Percentiles rank a stretch among this genome's conserved stretches.
These are phyloP conservation scores for Caenorhabditis auriculariae DNA, from an alignment of 2,888 invertebrate genomes.

Conservation along the genomic window DNA sequence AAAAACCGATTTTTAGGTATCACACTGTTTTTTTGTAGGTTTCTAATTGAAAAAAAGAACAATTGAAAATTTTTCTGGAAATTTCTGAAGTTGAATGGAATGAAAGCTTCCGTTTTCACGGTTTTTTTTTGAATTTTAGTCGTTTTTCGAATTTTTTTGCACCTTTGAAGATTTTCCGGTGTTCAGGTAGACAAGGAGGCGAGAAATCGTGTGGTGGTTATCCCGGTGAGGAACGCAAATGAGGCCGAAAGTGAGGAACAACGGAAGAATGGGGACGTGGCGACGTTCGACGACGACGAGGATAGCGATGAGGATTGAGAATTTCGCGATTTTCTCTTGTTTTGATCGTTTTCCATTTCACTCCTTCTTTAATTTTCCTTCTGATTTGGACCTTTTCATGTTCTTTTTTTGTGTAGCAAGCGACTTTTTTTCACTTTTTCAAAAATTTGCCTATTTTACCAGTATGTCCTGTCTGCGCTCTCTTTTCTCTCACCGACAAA, in stretches of 20 bases:
- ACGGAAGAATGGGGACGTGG: slow-evolving; percentile 6
- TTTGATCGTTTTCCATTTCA: not conserved
- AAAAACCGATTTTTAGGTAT: too few species aligned
- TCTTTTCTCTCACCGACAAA: slow-evolving; percentile 2
- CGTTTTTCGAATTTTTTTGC: not conserved
- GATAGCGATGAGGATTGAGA: slow-evolving; percentile 2
- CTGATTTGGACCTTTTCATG: slow-evolving; percentile 1
- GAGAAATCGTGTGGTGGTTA: slow-evolving; percentile 36
- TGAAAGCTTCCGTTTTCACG: too few species aligned
- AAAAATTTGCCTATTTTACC: not conserved
- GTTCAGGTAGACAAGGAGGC: slow-evolving; percentile 46
- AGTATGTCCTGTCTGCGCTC: not conserved
- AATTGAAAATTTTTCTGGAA: too few species aligned
- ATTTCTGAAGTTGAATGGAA: too few species aligned
- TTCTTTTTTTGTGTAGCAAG: slow-evolving; percentile 5
- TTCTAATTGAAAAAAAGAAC: too few species aligned
- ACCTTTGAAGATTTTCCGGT: not conserved
- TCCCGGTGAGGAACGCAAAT: slow-evolving; percentile 18
- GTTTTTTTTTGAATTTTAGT: too few species aligned
- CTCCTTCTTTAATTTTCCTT: not conserved
- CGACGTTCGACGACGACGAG: not conserved
- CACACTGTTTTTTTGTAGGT: too few species aligned
- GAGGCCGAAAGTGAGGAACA: slow-evolving; percentile 13
- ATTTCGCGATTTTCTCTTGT: not conserved
- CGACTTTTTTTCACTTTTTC: not conserved